These are phyloP conservation scores for Australoheros scitulus DNA, from an alignment of 2,113 vertebrate species.

Conservation along the genomic window DNA sequence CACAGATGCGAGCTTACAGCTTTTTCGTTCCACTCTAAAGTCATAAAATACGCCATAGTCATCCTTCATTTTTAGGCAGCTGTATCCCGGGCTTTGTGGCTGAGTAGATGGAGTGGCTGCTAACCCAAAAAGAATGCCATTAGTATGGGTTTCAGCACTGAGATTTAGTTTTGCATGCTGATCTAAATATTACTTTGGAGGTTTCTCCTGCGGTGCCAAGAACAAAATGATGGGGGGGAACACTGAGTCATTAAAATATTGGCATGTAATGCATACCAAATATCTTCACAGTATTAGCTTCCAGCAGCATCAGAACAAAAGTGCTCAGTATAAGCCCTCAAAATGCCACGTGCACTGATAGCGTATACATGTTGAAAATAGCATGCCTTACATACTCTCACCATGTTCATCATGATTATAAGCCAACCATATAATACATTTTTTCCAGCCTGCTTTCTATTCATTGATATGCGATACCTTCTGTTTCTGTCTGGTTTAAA, in stretches of 20 bases:
- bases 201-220: conserved; percentile 20
- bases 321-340: background rate
- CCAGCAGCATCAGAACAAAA: background rate
- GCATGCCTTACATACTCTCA: background rate
- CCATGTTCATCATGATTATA: conserved; percentile 3
- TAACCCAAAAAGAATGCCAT: conserved; percentile 31
- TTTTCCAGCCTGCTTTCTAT: conserved; percentile 45
- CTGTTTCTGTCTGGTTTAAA: conserved; percentile 14
- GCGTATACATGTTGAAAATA: conserved; percentile 6
- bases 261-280: conserved; percentile 6
- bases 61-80: conserved; percentile 27
- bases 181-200: conserved; percentile 35
- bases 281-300: conserved; percentile 1
- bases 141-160: conserved; percentile 26
- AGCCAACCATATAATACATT: background rate
- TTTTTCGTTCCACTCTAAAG: background rate
- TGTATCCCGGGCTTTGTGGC: conserved; percentile 15
- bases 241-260: conserved; percentile 30
- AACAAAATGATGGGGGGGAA: conserved; percentile 22
- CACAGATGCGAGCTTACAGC: background rate
- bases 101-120: conserved; percentile 24
- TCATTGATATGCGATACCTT: conserved; percentile 52
- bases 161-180: conserved; percentile 26
- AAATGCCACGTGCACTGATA: conserved; percentile 5
- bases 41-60: background rate